These are phyloP conservation scores for Mola mola DNA, from an alignment of 2,113 vertebrate genomes.

Conservation along the genomic window DNA sequence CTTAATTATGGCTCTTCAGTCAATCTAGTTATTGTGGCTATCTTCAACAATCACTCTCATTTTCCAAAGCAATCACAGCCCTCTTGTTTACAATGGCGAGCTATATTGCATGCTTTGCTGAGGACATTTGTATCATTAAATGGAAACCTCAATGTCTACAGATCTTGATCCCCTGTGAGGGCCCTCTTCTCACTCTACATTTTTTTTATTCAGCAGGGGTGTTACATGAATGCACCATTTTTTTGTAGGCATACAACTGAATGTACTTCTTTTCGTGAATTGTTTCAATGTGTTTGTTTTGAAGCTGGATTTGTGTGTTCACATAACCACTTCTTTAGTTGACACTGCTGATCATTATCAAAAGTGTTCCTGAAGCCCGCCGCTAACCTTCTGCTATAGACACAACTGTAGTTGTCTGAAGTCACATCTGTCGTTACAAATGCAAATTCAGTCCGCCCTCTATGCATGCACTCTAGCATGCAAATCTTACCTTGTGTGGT, in stretches of 20 bases:
- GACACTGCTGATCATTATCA: slow-evolving; percentile 26
- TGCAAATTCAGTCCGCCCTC: slow-evolving; percentile 36
- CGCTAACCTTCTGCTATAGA: slow-evolving; percentile 4
- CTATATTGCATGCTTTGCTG: slow-evolving; percentile 25
- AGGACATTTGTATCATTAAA: slow-evolving; percentile 33
- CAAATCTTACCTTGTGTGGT: no score
- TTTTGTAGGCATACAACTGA: slow-evolving; percentile 11
- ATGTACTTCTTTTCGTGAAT: background rate
- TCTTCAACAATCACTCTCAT: slow-evolving; percentile 38
- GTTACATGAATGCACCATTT: background rate
- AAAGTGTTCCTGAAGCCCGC: background rate
- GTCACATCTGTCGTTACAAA: background rate
- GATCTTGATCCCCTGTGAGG: slow-evolving; percentile 19
- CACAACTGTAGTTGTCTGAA: slow-evolving; percentile 1
- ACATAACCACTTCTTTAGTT: background rate
- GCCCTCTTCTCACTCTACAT: slow-evolving; percentile 1
- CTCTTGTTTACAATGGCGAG: slow-evolving; percentile 45
- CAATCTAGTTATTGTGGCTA: slow-evolving; percentile 20
- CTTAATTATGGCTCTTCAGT: slow-evolving; percentile 52
- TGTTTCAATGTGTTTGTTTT: slow-evolving; percentile 12
- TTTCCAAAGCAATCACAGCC: slow-evolving; percentile 56
- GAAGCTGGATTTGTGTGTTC: slow-evolving; percentile 19
- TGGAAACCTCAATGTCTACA: slow-evolving; percentile 6
- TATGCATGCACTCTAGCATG: no score
- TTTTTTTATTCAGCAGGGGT: slow-evolving; percentile 11